Conservation (phyloP, 1,140 invertebrate genomes). For the Acromyrmex heyeri region DNA sequence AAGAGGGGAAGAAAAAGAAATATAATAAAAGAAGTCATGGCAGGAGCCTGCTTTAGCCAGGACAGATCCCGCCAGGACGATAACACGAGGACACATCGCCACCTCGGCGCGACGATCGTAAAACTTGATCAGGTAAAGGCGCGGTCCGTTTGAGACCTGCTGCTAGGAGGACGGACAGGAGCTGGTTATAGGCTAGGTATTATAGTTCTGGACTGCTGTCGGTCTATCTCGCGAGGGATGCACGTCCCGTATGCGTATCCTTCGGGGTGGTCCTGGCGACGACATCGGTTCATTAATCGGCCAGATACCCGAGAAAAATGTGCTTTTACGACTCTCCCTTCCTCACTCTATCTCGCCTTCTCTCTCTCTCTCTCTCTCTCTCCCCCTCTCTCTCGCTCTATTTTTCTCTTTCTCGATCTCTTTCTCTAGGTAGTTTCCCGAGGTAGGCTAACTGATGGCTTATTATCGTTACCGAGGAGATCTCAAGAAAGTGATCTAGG, state of each 20-base stretch:
- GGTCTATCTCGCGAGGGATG: conserved; percentile 77
- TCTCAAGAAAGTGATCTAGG: background rate
- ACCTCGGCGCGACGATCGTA: conserved; percentile 87
- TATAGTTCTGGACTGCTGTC: conserved; percentile 77
- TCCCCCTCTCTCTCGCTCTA: background rate
- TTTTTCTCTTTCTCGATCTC: background rate
- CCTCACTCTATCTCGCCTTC: conserved; percentile 35
- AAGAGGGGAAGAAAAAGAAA: conserved; percentile 65
- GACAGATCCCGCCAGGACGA: conserved; percentile 84
- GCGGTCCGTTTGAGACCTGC: conserved; percentile 84
- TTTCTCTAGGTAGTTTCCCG: conserved; percentile 16
- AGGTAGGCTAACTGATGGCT: conserved; percentile 26
- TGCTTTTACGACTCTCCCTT: conserved; percentile 76
- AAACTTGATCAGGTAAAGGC: conserved; percentile 85
- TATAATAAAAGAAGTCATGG: conserved; percentile 72
- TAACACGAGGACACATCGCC: conserved; percentile 86
- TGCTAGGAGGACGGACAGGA: conserved; percentile 78
- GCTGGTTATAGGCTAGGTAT: conserved; percentile 83
- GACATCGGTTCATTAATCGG: conserved; percentile 86
- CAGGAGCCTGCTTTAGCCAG: conserved; percentile 73
- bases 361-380: background rate
- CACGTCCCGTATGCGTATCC: conserved; percentile 80
- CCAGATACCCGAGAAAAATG: conserved; percentile 83
- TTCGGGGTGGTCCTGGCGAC: conserved; percentile 83
- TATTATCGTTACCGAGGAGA: conserved; percentile 38